Base-by-base conservation (phyloP, 2,797 vertebrate species). In the Phoebastria nigripes region DNA sequence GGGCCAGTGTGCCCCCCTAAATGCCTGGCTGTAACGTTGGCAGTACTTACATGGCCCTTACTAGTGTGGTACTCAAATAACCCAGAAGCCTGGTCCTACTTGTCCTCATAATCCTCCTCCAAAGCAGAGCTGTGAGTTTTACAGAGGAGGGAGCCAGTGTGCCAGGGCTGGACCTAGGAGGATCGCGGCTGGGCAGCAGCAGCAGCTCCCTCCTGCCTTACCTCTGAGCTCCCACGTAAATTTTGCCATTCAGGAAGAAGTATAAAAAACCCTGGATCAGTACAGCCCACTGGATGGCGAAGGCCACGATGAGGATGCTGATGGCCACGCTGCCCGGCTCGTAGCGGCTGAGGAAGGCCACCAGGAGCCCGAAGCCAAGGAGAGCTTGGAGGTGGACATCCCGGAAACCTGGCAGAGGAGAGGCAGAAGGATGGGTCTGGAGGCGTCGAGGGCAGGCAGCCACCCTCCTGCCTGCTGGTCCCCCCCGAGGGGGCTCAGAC, bases 331-430 rank as follows among this genome's bases (percentile, higher is more conserved):
- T 99, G 97, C 98, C 98, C 28, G 98, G 98, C 85, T 99, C 98
- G 0, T 99, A 99, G 6, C 98, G 98, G 96, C 99, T 97, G 29
- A 99, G 97, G 98, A 99, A 99, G 52, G 98, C 98, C 99, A 99
- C 98, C 71, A 99, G 98, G 90, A 99, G 99, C 67, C 99, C 99
- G 0, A 99, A 99, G 52, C 99, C 99, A 2, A 99, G 97, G 92
- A 99, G 99, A 97, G 98, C 98, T 98, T 99, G 99, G 94, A 98
- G 96, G 2, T 99, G 99, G 35, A 98, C 99, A 16, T 99, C 99
- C 97, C 98, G 98, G 97, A 99, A 99, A 95, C 99, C 99, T 99
- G 86, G 33, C 1, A 15, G 25, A 41, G 7, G 39, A 55, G 42
- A 70, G 42, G 41, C 17, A 62, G 49, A 15, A 28, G 42, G 35